Evolutionary conservation across 2,113 vertebrate species (phyloP), one percentile per base, ranked within the genome.

Genomic region (Hirundichthys speculiger): DNA sequence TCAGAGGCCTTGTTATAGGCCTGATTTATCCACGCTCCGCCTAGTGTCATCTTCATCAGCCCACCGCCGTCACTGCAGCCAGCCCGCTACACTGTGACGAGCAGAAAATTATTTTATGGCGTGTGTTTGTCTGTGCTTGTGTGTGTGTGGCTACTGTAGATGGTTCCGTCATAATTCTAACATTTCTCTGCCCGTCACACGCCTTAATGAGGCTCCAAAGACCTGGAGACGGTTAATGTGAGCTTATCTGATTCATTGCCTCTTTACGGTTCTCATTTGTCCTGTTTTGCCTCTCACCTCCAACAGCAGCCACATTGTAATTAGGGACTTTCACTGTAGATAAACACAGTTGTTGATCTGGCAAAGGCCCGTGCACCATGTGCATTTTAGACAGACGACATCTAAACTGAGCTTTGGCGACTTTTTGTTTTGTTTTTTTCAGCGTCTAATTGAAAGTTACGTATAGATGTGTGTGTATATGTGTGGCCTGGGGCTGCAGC

Each of bases 11-110:
- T 80, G 79, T 89, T 87, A 83, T 85, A 79, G 80, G 79, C 78
- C 82, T 89, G 85, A 88, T 92, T 92, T 91, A 90, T 79, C 79
- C 79, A 27, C 69, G 34, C 14, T 76, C 89, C 88, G 89, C 50
- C 10, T 89, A 77, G 92, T 79, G 84, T 81, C 73, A 24, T 91
- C 75, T 68, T 71, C 73, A 79, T 70, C 80, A 50, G 43, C 60
- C 51, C 40, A 10, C 64, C 80, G 45, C 49, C 75, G 13, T 65
- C 65, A 47, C 42, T 48, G 1, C 64, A 43, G 69, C 51, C 67
- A 43, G 64, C 57, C 64, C 48, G 30, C 64, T 48, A 18, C 62
- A 20, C 54, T 65, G 67, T 41, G 75, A 85, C 64, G n/a, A 39
- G 49, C 64, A 57, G 56, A 39, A 38, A 46, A 20, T 5, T 53